These are phyloP conservation scores for Arctia plantaginis DNA, from an alignment of 2,888 invertebrate genomes.

Conservation along the genomic window DNA sequence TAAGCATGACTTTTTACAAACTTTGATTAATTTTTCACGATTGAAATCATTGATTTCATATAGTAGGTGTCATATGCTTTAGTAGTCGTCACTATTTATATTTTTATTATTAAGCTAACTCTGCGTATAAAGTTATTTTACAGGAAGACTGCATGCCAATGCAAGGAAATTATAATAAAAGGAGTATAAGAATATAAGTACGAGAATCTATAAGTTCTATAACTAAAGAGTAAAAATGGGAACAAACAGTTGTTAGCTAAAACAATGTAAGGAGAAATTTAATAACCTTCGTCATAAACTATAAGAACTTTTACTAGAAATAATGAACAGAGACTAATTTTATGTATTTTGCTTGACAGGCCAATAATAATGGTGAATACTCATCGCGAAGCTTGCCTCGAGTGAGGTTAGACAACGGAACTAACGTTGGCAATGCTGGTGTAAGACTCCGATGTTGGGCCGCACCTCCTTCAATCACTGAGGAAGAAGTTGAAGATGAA, in stretches of 20 bases:
- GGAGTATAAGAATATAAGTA: no score
- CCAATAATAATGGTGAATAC: conserved; percentile 79
- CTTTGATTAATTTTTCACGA: neutral
- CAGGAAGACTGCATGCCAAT: no score
- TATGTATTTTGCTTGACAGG: conserved; percentile 57
- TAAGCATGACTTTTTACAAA: neutral
- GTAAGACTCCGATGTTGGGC: conserved; percentile 87
- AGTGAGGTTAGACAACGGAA: conserved; percentile 90
- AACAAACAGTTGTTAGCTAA: neutral
- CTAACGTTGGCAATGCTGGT: conserved; percentile 87
- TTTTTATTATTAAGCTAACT: neutral
- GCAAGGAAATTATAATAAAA: neutral
- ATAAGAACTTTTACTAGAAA: neutral
- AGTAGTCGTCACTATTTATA: neutral
- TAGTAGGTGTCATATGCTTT: neutral
- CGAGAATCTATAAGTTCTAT: no score
- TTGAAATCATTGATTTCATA: neutral
- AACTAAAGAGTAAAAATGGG: neutral
- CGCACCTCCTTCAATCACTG: conserved; percentile 89
- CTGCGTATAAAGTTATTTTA: neutral
- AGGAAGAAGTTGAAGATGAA: conserved; percentile 88
- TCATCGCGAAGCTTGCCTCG: conserved; percentile 86
- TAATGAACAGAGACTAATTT: neutral
- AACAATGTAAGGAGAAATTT: neutral
- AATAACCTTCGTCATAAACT: neutral